phyloP scores from a whole-genome alignment of 2,113 vertebrate genomes.

The Rana temporaria region DNA sequence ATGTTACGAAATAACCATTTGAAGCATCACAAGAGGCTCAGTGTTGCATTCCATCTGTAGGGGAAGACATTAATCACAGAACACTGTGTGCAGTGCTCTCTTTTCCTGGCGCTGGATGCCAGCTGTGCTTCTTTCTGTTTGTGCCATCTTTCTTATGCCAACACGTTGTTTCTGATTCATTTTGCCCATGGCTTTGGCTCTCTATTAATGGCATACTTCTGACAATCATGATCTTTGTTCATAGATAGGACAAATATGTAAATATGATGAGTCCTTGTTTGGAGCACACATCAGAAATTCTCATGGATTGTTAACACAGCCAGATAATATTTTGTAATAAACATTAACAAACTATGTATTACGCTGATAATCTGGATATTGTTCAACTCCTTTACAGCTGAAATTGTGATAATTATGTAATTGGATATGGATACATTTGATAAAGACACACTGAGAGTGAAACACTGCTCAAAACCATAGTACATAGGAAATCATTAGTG shows the following conservation, averaged over 20 bases:
- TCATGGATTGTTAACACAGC: not conserved
- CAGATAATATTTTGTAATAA: too few species aligned
- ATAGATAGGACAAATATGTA: constrained; percentile 28
- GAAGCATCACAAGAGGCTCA: constrained; percentile 29
- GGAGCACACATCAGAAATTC: not conserved
- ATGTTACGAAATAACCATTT: constrained; percentile 27
- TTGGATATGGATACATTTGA: too few species aligned
- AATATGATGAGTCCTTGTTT: not conserved
- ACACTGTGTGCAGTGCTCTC: constrained; percentile 5
- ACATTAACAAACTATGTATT: too few species aligned
- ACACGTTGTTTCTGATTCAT: constrained; percentile 41
- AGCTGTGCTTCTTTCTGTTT: constrained; percentile 21
- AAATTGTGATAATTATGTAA: too few species aligned
- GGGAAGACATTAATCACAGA: constrained; percentile 42
- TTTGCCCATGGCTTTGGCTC: constrained; percentile 49
- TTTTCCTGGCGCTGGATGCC: constrained; percentile 25
- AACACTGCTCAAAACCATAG: too few species aligned
- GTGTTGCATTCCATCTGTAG: constrained; percentile 36
- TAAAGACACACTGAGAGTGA: too few species aligned
- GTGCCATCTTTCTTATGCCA: constrained; percentile 35
- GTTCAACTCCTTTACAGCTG: too few species aligned
- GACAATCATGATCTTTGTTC: constrained; percentile 47
- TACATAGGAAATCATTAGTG: too few species aligned
- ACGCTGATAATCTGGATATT: too few species aligned
- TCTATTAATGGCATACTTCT: constrained; percentile 31